Evolutionary conservation across 2,113 vertebrate species (phyloP), one percentile per base, ranked within the genome.

Genomic region (Nyctereutes procyonoides): DNA sequence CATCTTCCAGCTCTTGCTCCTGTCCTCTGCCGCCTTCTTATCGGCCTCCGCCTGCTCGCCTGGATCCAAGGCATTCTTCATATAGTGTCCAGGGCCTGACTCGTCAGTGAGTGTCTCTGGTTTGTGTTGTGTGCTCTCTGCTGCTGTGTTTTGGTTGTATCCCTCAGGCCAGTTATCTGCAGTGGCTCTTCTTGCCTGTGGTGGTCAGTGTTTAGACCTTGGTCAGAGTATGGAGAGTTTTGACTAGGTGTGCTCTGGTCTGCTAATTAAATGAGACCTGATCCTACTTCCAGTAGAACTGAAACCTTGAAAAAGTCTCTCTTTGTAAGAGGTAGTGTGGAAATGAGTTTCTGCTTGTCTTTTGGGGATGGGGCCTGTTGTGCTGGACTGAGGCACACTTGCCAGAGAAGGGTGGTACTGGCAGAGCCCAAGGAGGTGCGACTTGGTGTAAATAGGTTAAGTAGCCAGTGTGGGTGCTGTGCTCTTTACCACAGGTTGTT

Each of bases 1-100:
- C 99, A 97, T 99, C 99, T 98, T 99, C 99, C 99, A 99, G 99
- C 99, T 99, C 99, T 99, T 43, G 43, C 43, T 43, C 43, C 43
- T 6, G 43, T 43, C 43, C 43, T 43, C 43, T 1, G 43, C 43
- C 5, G 43, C 43, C 43, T 43, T 43, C 43, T 43, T 43, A 43
- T 43, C 43, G 43, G 43, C 43, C 43, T 43, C 43, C 43, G 5
- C 43, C 43, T 43, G 43, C 43, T 43, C 1, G 43, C 5, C 43
- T 43, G 1, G 43, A 43, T 43, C 43, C 43, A 43, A 43, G 43
- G 43, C 43, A 43, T 43, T 43, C 43, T 43, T 43, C 43, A 0
- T 71, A 71, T 71, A 71, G n/a, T 20, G 1, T 71, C n/a, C 69
- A 71, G 69, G n/a, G 17, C n/a, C n/a, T 10, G 67, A 35, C 17